Base-by-base conservation (phyloP, 2,113 vertebrate species). In the Psilopsiagon aurifrons region DNA sequence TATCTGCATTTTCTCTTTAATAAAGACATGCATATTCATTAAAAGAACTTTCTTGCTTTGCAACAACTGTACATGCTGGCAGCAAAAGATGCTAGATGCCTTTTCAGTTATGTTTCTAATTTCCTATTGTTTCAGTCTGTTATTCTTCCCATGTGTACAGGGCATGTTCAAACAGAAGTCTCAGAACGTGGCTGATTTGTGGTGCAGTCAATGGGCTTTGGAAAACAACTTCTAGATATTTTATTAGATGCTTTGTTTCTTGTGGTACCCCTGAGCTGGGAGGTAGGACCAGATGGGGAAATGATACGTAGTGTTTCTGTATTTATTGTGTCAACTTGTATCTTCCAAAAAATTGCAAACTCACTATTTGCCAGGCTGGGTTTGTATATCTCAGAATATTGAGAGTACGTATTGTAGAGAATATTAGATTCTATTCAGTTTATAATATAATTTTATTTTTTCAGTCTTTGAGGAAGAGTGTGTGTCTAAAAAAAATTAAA, bases 61-160 rank as follows among this genome's bases (percentile, higher is more conserved):
- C 52, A 60, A 19, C 52, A 60, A 19, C 46, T 64, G 43, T 76
- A 41, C 33, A 7, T 59, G 27, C 9, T 92, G 78, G 59, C 64
- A 92, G 64, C 18, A 52, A 55, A 77, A 84, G 67, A 83, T 59
- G 43, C 55, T 92, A 39, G 62, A 27, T 91, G 63, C 13, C 81
- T 83, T 68, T 92, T 88, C 59, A 51, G 59, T 75, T 78, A 31
- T 84, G 83, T 85, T 96, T 95, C 83, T 88, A 63, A 89, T 95
- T 95, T 84, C 46, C 39, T 28, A 39, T 81, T 55, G 37, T 82
- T 92, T 80, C 63, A 41, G 35, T 46, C 41, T 78, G 31, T 69
- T 92, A 9, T 55, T 95, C 33, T 71, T 87, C 3, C 7, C 29
- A 46, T 57, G 18, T 62, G 63, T 75, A 55, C 33, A 46, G 47